Percentiles rank a stretch among this genome's conserved stretches.
Conservation (phyloP, 2,888 invertebrate genomes). For the Nudaria mundana region DNA sequence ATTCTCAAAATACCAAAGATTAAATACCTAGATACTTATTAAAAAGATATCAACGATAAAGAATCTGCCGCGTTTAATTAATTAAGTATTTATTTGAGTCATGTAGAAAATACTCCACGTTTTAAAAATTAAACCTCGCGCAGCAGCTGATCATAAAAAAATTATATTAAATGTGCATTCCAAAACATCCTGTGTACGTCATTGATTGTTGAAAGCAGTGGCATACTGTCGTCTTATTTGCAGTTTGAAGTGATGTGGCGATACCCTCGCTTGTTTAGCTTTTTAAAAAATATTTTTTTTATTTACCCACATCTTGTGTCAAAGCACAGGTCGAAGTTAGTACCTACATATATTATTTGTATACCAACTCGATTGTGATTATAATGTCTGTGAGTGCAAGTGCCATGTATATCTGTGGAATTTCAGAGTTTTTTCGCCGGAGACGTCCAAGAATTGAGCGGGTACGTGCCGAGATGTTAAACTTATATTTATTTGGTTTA, state of each 20-base stretch:
- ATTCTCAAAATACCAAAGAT: too few relatives aligned
- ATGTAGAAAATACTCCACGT: too few relatives aligned
- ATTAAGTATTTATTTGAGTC: too few relatives aligned
- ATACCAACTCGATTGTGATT: too few relatives aligned
- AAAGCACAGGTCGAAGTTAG: too few relatives aligned
- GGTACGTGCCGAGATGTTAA: constrained; percentile 57
- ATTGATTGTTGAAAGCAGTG: constrained; percentile 28
- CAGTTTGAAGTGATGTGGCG: constrained; percentile 37
- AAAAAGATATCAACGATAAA: too few relatives aligned
- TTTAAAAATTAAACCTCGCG: too few relatives aligned
- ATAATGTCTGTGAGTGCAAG: constrained; percentile 11
- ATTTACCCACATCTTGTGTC: constrained; percentile 3
- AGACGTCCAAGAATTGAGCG: constrained; percentile 53
- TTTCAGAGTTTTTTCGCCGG: constrained; percentile 62
- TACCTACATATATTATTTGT: too few relatives aligned
- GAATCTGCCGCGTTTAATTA: too few relatives aligned
- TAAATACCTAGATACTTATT: too few relatives aligned
- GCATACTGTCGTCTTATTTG: constrained; percentile 15
- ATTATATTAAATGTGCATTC: not conserved
- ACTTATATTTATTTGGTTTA: too few relatives aligned
- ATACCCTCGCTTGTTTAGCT: constrained; percentile 36
- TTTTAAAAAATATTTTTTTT: constrained; percentile 20
- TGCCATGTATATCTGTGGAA: constrained; percentile 64
- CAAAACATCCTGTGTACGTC: constrained; percentile 26
- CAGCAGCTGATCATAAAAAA: too few relatives aligned